phyloP scores from a whole-genome alignment of 2,888 invertebrate species.

The Pocota personata region DNA sequence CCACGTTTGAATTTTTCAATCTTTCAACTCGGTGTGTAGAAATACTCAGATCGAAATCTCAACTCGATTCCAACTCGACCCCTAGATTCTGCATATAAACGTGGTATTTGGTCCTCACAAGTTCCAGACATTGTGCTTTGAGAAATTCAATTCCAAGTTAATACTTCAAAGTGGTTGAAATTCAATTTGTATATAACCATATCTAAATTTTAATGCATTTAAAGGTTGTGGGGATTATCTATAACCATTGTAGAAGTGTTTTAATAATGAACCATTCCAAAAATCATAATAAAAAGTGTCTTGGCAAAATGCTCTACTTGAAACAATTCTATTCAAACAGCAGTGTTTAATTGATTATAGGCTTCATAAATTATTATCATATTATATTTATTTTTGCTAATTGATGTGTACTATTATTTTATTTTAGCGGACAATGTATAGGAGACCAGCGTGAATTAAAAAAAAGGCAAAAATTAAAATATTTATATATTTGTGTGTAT shows the following conservation, averaged over 20 bases:
- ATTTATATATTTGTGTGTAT: constrained; percentile 48
- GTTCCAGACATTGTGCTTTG: no score
- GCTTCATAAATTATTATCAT: constrained; percentile 30
- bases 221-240: background rate
- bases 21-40: no score
- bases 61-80: no score
- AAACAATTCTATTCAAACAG: background rate
- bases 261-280: background rate
- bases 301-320: background rate
- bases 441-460: constrained; percentile 41
- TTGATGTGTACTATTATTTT: constrained; percentile 45
- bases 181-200: background rate
- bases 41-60: no score
- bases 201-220: background rate
- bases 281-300: background rate
- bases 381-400: constrained; percentile 51
- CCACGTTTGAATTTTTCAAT: no score
- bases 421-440: constrained; percentile 60
- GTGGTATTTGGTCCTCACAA: no score
- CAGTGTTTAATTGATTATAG: constrained; percentile 10
- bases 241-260: background rate
- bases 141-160: background rate
- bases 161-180: background rate
- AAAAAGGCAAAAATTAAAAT: constrained; percentile 9
- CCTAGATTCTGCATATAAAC: no score